Evolutionary conservation across 2,888 invertebrate genomes (phyloP).

Genomic region (Punctoribates punctum): DNA sequence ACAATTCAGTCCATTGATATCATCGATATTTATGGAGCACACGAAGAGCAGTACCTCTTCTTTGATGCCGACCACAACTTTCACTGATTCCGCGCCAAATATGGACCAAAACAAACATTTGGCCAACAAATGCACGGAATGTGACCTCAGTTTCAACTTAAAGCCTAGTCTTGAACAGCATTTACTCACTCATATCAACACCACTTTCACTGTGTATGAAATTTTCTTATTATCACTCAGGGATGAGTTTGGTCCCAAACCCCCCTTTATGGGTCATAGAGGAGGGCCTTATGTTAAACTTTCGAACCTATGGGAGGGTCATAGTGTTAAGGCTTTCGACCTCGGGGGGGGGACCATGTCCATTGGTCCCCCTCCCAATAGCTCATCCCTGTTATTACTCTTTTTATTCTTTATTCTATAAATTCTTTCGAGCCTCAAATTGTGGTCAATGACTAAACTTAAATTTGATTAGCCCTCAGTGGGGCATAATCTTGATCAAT

Average conservation of each 20-base stretch:
- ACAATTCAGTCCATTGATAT: background rate
- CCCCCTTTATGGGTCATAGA: too few relatives aligned
- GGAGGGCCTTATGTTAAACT: background rate
- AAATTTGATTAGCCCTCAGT: too few relatives aligned
- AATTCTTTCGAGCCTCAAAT: too few relatives aligned
- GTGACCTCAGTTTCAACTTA: slow-evolving; percentile 18
- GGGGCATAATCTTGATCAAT: too few relatives aligned
- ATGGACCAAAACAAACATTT: background rate
- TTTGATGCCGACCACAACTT: background rate
- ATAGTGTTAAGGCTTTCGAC: too few relatives aligned
- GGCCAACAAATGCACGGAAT: slow-evolving; percentile 12
- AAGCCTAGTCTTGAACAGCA: slow-evolving; percentile 18
- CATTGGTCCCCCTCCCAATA: too few relatives aligned
- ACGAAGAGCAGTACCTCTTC: background rate
- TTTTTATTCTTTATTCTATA: too few relatives aligned
- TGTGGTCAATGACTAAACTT: too few relatives aligned
- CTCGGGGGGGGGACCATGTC: too few relatives aligned
- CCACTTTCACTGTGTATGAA: background rate
- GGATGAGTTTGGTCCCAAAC: too few relatives aligned
- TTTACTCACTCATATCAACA: slow-evolving; percentile 6
- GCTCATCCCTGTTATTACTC: too few relatives aligned
- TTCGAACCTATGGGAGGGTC: too few relatives aligned
- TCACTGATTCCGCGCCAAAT: background rate
- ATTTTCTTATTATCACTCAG: background rate
- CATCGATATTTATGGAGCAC: background rate